phyloP scores from a whole-genome alignment of 2,797 vertebrate genomes.

The Caiman crocodilus region DNA sequence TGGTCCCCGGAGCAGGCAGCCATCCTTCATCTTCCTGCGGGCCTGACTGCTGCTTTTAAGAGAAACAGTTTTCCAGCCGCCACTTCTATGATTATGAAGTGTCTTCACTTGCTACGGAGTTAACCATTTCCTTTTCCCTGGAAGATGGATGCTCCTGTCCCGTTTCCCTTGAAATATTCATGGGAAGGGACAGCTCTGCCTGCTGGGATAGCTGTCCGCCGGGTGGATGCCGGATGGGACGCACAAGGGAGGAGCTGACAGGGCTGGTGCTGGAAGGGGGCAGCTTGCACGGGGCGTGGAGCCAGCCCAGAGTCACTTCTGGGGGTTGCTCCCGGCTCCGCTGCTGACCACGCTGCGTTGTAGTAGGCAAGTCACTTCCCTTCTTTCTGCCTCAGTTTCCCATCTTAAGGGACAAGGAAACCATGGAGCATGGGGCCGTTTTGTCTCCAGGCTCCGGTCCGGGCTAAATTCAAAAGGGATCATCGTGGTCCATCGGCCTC shows the following conservation, averaged over 20 bases:
- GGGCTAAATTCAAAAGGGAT: not conserved
- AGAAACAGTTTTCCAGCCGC: slow-evolving; percentile 42
- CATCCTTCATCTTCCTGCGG: no score
- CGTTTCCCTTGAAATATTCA: slow-evolving; percentile 64
- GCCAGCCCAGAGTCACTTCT: not conserved
- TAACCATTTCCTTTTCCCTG: slow-evolving; percentile 66
- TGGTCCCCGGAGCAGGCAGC: no score
- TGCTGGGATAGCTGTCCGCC: not conserved
- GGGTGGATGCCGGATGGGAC: no score
- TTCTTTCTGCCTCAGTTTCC: not conserved
- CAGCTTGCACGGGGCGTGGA: not conserved
- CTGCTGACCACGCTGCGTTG: not conserved
- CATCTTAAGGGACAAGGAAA: not conserved
- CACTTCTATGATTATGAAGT: slow-evolving; percentile 61
- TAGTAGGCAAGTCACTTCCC: not conserved
- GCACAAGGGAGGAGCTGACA: no score
- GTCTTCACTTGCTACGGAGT: slow-evolving; percentile 55
- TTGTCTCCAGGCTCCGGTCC: no score
- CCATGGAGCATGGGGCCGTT: no score
- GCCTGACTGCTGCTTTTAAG: not conserved
- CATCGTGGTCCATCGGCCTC: not conserved
- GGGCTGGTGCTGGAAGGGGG: not conserved
- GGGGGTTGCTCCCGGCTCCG: not conserved
- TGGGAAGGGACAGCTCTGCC: not conserved
- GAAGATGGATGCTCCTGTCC: slow-evolving; percentile 62